A percentile compares a stretch with the other conserved stretches of the same genome.
Conservation (phyloP, 2,113 vertebrate species). For the Scalopus aquaticus region DNA sequence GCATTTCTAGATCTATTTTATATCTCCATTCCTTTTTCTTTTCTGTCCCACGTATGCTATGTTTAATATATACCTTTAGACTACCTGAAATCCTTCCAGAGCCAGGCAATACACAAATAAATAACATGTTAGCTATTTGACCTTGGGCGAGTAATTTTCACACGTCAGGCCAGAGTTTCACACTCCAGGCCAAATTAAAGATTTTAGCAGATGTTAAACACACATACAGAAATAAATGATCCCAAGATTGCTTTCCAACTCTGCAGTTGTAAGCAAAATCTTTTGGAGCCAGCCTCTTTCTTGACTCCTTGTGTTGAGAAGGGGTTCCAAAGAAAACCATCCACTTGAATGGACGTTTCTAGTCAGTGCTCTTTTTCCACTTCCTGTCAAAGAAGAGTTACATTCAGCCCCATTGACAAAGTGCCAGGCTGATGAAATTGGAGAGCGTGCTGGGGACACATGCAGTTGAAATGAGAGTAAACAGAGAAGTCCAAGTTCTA, state of each 20-base stretch:
- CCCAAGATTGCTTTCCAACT: background rate
- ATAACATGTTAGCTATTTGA: background rate
- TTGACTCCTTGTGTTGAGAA: background rate
- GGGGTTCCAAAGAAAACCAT: background rate
- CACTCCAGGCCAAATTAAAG: too few relatives aligned
- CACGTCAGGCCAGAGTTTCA: too few relatives aligned
- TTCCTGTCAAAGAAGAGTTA: background rate
- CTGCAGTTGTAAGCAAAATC: background rate
- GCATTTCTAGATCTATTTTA: background rate
- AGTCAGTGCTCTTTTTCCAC: background rate
- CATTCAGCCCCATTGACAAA: background rate
- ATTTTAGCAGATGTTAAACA: too few relatives aligned
- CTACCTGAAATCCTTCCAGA: constrained; percentile 4
- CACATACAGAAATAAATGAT: background rate
- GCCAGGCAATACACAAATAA: background rate
- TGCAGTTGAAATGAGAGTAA: background rate
- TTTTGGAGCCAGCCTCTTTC: background rate
- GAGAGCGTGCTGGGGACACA: background rate
- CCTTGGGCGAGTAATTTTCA: background rate
- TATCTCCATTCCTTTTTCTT: background rate
- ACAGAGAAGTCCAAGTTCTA: background rate
- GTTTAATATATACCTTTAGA: constrained; percentile 5
- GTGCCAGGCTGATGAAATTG: background rate
- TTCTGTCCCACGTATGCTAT: background rate
- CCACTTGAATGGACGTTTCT: background rate